Conservation (phyloP, 2,797 vertebrate genomes). For the Synanceia verrucosa region DNA sequence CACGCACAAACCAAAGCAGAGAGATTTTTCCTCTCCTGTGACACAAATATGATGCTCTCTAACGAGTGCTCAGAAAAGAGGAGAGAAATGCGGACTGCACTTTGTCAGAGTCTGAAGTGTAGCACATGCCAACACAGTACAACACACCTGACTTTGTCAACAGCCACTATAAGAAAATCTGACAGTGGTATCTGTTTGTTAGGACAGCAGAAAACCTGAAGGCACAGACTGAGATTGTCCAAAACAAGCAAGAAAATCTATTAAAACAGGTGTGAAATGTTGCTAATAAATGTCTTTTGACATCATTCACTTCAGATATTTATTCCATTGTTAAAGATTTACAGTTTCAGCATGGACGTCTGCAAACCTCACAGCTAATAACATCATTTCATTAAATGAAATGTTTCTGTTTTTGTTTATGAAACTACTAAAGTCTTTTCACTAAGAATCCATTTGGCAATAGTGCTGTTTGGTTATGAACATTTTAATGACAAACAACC, state of each 20-base stretch:
- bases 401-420: conserved; percentile 25
- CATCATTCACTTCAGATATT: conserved; percentile 1
- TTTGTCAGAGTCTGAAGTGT: conserved; percentile 24
- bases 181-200: not conserved
- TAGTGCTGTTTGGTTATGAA: conserved; percentile 52
- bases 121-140: not conserved
- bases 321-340: not conserved
- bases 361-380: conserved; percentile 1
- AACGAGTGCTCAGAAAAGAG: not conserved
- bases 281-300: conserved; percentile 16
- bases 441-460: conserved; percentile 38
- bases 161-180: not conserved
- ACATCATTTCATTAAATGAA: conserved; percentile 17
- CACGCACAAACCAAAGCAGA: conserved; percentile 5
- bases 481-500: conserved; percentile 65
- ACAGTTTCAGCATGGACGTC: not conserved
- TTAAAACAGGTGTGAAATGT: not conserved
- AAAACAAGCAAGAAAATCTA: not conserved
- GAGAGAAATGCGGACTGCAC: not conserved
- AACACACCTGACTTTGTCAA: conserved; percentile 22
- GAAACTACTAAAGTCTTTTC: conserved; percentile 36
- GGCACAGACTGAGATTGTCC: not conserved
- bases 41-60: conserved; percentile 30
- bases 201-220: not conserved
- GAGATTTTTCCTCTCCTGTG: conserved; percentile 11